These are phyloP conservation scores for Parnassius apollo DNA, from an alignment of 2,888 invertebrate species.

Conservation along the genomic window DNA sequence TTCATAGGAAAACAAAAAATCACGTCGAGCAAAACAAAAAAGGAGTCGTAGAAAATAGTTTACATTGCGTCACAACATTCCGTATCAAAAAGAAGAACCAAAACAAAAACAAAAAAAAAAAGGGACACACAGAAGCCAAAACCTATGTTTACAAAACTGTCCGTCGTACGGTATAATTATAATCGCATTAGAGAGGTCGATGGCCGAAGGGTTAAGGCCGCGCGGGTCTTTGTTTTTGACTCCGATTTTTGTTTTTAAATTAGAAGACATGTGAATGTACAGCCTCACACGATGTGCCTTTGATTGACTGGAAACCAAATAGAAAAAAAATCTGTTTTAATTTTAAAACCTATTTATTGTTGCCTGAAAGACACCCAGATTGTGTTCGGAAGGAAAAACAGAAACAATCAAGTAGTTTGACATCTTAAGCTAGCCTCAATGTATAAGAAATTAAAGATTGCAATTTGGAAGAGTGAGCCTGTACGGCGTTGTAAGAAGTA, in stretches of 20 bases:
- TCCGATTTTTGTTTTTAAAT: slow-evolving; percentile 6
- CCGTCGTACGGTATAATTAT: slow-evolving; percentile 66
- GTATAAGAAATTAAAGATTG: too few species aligned
- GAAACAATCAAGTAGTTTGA: too few species aligned
- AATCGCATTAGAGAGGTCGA: slow-evolving; percentile 77
- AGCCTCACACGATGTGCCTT: slow-evolving; percentile 21
- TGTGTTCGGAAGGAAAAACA: too few species aligned
- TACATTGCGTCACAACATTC: slow-evolving; percentile 54
- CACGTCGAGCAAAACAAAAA: slow-evolving; percentile 29
- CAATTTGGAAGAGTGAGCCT: too few species aligned
- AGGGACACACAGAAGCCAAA: slow-evolving; percentile 42
- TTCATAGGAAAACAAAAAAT: slow-evolving; percentile 1
- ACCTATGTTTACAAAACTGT: slow-evolving; percentile 69
- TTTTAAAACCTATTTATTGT: too few species aligned
- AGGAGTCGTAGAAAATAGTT: slow-evolving; percentile 35
- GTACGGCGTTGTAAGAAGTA: too few species aligned
- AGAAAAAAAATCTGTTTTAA: too few species aligned
- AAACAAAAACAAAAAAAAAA: slow-evolving; percentile 30
- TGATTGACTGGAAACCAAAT: not conserved
- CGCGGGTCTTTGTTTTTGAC: slow-evolving; percentile 36
- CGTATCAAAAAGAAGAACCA: slow-evolving; percentile 9
- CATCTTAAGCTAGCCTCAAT: too few species aligned
- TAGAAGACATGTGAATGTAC: slow-evolving; percentile 11
- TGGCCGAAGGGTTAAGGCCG: slow-evolving; percentile 66
- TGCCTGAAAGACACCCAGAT: too few species aligned